Evolutionary conservation across 2,888 invertebrate genomes (phyloP).

Genomic region (Neoascia interrupta): DNA sequence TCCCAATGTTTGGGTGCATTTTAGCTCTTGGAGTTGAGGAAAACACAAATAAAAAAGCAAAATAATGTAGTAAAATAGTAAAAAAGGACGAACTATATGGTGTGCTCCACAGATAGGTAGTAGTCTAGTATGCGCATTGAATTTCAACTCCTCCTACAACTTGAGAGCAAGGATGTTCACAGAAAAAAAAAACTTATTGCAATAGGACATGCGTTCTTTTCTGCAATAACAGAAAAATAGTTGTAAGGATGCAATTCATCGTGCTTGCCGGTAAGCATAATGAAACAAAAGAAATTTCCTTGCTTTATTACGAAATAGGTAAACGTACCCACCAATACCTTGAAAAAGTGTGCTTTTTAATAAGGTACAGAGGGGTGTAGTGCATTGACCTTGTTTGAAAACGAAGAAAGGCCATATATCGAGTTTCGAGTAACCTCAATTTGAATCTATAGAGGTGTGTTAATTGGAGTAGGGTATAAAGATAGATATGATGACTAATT

Average conservation of each 20-base stretch:
- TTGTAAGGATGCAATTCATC: constrained; percentile 66
- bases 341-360: constrained; percentile 22
- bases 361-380: constrained; percentile 16
- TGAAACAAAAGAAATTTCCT: constrained; percentile 55
- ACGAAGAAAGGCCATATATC: no score
- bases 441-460: no score
- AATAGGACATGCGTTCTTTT: constrained; percentile 64
- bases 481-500: no score
- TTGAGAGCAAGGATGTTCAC: constrained; percentile 37
- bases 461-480: neutral
- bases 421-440: no score
- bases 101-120: constrained; percentile 54
- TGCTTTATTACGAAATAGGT: no score
- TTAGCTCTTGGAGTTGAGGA: constrained; percentile 54
- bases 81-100: constrained; percentile 56
- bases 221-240: constrained; percentile 23
- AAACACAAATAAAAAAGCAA: constrained; percentile 14
- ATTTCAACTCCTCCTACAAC: constrained; percentile 68
- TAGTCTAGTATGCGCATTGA: constrained; percentile 53
- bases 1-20: constrained; percentile 37
- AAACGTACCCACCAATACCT: no score
- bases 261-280: constrained; percentile 66
- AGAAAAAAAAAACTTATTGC: constrained; percentile 24
- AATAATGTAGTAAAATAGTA: neutral
- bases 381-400: neutral